Evolutionary conservation across 2,888 invertebrate species (phyloP), one percentile per base, ranked within the genome.

Genomic region (Noctua comes): DNA sequence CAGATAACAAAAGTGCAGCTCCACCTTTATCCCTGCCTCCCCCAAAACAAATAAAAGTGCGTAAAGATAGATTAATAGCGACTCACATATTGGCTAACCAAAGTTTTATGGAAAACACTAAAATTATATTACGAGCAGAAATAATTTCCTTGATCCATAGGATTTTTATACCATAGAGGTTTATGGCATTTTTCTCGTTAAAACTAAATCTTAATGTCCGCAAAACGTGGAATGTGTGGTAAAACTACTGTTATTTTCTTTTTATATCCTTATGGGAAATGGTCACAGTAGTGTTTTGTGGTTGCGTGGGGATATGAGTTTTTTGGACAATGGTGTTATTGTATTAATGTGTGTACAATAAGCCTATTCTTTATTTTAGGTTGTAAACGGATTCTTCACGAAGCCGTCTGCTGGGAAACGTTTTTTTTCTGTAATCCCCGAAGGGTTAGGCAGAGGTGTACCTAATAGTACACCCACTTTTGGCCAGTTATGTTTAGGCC

Each of bases 91-190:
- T 85, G 80, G 86, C 71, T 48, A 68, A 71, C 88, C 79, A 43
- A 87, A 64, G 36, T 85, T 88, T 87, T 88, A 88, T 81, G 68
- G 71, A 72, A 48, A 82, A 73, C 80, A 87, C 70, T 88, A 85
- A 88, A 88, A 88, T 77, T 16, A 36, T 83, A 78, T 88, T 85
- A 88, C 89, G 89, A 87, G 79, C 80, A 65, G 76, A 87, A 79
- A 77, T 87, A 87, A 87, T 83, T 85, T 64, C 57, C 72, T 57
- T 76, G 77, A 88, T 77, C 88, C 81, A 83, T 87, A 78, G 89
- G 77, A 87, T 64, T 87, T 88, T 83, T 87, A 87, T 88, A 69
- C 59, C 73, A 76, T 79, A 24, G 21, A 46, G 18, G 68, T 88
- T 88, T 88, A 88, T 81, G 75, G 70, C 51, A 51, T 36, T 74